phyloP scores from a whole-genome alignment of 2,888 invertebrate species.

The Lasioglossum villosulum region DNA sequence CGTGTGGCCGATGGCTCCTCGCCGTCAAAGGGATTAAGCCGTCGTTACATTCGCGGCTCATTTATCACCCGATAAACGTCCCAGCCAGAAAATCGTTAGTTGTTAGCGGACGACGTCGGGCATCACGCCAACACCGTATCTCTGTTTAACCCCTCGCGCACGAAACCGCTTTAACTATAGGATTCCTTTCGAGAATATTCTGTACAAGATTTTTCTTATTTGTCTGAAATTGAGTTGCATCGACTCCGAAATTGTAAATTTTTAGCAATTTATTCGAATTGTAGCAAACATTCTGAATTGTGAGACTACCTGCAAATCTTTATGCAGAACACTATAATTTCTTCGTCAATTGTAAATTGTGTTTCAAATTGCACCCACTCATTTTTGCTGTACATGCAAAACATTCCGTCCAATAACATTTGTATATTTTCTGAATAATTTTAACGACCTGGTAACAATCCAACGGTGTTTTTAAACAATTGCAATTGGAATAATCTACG shows the following conservation, averaged over 20 bases:
- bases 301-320: not conserved
- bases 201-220: not conserved
- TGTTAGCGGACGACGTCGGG: constrained; percentile 51
- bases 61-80: constrained; percentile 76
- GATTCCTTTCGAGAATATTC: not conserved
- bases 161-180: not conserved
- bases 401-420: too few species aligned
- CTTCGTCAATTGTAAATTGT: too few species aligned
- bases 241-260: not conserved
- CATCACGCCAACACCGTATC: constrained; percentile 37
- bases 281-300: not conserved
- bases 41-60: constrained; percentile 72
- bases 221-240: not conserved
- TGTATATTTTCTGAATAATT: too few species aligned
- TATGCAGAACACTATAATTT: not conserved
- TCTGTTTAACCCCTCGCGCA: constrained; percentile 19
- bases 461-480: not conserved
- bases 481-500: not conserved
- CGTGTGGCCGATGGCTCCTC: constrained; percentile 31
- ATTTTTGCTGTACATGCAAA: too few species aligned
- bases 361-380: too few species aligned
- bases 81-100: constrained; percentile 71
- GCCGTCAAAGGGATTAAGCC: constrained; percentile 76
- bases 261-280: not conserved
- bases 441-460: not conserved